Evolutionary conservation across 2,797 vertebrate genomes (phyloP).

Genomic region (Sylvilagus floridanus): DNA sequence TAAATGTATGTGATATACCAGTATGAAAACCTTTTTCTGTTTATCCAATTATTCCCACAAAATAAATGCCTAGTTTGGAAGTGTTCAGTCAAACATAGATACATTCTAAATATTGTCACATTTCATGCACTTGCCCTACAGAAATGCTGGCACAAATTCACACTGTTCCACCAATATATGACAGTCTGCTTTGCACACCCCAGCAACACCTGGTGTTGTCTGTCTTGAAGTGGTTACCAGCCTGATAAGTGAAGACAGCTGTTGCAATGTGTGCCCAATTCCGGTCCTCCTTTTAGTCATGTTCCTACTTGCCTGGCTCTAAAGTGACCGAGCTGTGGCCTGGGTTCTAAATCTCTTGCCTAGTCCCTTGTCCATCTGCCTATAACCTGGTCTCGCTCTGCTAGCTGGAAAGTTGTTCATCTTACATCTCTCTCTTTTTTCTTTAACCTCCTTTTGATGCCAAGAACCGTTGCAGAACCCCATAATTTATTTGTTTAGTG

Average conservation of each 20-base stretch:
- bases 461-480: neutral
- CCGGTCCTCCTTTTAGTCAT: neutral
- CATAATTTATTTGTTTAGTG: neutral
- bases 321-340: neutral
- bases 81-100: neutral
- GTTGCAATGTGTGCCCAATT: constrained; percentile 7
- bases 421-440: neutral
- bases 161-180: neutral
- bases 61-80: constrained; percentile 23
- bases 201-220: constrained; percentile 49
- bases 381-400: neutral
- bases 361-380: neutral
- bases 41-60: neutral
- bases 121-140: neutral
- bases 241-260: constrained; percentile 55
- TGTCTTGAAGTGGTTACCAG: neutral
- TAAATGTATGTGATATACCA: neutral
- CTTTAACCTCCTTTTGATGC: constrained; percentile 1
- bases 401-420: neutral
- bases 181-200: neutral
- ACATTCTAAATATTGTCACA: neutral
- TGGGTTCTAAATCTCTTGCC: constrained; percentile 39
- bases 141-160: neutral
- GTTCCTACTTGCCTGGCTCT: neutral
- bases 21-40: neutral